Evolutionary conservation across 2,797 vertebrate species (phyloP).

Genomic region (Botia almorhae): DNA sequence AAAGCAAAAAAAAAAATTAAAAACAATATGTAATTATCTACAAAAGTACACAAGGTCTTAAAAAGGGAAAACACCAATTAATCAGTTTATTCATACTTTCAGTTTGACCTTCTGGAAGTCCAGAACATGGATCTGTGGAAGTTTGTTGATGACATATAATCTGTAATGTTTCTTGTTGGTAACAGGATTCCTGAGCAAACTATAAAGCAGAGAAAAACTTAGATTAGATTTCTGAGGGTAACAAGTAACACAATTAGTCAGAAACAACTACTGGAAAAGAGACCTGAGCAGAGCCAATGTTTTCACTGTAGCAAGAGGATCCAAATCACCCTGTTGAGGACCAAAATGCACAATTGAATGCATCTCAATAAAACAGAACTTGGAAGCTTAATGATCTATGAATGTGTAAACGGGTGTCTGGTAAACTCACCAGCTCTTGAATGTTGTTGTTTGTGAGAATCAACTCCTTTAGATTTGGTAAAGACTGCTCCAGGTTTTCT

Average conservation of each 20-base stretch:
- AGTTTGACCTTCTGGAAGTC: constrained; percentile 98
- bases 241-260: neutral
- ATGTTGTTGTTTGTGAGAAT: constrained; percentile 97
- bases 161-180: constrained; percentile 99
- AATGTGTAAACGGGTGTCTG: neutral
- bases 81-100: constrained; percentile 81
- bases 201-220: constrained; percentile 55
- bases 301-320: constrained; percentile 89
- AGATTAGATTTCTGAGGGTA: neutral
- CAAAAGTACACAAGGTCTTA: neutral
- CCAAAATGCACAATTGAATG: constrained; percentile 32
- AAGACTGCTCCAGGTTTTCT: constrained; percentile 88
- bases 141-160: constrained; percentile 93
- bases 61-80: neutral
- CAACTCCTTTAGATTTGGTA: constrained; percentile 87
- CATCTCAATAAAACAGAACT: neutral
- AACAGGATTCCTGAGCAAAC: constrained; percentile 94
- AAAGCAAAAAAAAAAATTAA: neutral
- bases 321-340: constrained; percentile 87
- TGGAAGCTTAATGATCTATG: neutral
- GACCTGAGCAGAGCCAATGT: constrained; percentile 91
- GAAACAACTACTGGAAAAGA: neutral
- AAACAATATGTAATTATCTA: neutral
- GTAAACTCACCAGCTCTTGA: constrained; percentile 89
- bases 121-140: constrained; percentile 93